Base-by-base conservation (phyloP, 2,888 invertebrate species). In the Mythimna ferrago region DNA sequence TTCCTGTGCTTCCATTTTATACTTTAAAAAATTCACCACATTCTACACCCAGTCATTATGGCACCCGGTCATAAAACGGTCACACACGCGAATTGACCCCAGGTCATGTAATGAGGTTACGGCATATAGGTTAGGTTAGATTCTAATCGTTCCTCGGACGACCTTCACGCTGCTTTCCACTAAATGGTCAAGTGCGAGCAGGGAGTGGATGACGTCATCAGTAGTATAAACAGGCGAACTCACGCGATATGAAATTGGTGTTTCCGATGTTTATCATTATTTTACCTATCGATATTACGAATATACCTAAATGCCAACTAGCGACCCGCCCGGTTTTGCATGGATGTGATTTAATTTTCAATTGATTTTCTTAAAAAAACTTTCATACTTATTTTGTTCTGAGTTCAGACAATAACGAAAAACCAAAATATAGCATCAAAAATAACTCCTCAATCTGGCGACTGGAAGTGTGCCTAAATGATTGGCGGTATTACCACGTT, bases 61-160 rank as follows among this genome's bases (percentile, higher is more conserved):
- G 35, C 61, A 63, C 35, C 16, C 35, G 57, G 35, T 14, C 14
- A 69, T 21, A 68, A 67, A 81, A 61, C 53, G 1, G 53, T 21
- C 54, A 58, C 83, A 87, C 89, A 92, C 89, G 90, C 91, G 76
- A 89, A 70, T 73, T 81, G 80, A 86, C 88, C 87, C 19, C 80
- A 85, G 91, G 90, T 91, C 90, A 87, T 79, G 77, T 71, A 82
- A 89, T 78, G 86, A 85, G 89, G 89, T 80, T 86, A 80, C 54
- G 62, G 73, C 48, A 87, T 86, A 84, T 87, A 85, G 89, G 88
- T 86, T 81, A 86, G 81, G 75, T 82, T 87, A 85, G 88, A 88
- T 89, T 68, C n/a, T 77, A 85, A 90, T 89, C 88, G 44, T 68
- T 67, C 64, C 62, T 41, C 70, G 64, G 80, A 77, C 63, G 76